Percentiles rank a stretch among this genome's conserved stretches.
Conservation (phyloP, 2,113 vertebrate genomes). For the Pleuronectes platessa region DNA sequence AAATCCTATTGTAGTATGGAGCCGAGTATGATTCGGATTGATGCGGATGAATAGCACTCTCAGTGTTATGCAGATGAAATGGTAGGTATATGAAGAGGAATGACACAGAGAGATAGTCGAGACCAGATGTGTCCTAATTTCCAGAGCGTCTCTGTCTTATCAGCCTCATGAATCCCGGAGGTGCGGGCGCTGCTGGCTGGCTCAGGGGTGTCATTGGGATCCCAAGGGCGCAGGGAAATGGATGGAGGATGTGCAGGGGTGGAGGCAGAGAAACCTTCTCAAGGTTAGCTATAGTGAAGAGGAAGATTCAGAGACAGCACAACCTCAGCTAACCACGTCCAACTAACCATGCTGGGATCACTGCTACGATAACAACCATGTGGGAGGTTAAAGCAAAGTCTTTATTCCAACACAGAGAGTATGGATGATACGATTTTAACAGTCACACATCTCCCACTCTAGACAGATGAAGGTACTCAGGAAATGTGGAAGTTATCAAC, state of each 20-base stretch:
- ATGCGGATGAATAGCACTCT: conserved; percentile 57
- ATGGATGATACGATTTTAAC: background rate
- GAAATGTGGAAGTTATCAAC: background rate
- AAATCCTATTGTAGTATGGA: background rate
- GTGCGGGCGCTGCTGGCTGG: conserved; percentile 34
- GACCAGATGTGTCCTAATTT: conserved; percentile 53
- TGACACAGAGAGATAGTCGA: conserved; percentile 39
- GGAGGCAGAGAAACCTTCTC: conserved; percentile 15
- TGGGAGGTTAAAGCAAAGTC: background rate
- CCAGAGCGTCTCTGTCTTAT: conserved; percentile 31
- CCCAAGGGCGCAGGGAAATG: conserved; percentile 43
- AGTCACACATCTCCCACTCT: background rate
- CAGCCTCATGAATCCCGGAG: conserved; percentile 25
- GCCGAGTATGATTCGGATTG: conserved; percentile 38
- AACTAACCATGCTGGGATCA: background rate
- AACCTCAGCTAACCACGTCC: background rate
- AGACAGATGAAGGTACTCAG: background rate
- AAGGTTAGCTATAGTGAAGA: conserved; percentile 33
- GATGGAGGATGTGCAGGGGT: conserved; percentile 19
- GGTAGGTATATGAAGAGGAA: conserved; percentile 38
- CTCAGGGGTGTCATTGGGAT: conserved; percentile 22
- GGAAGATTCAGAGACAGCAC: background rate
- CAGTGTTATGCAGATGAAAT: conserved; percentile 49
- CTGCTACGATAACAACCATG: background rate
- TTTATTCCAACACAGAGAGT: background rate